phyloP scores from a whole-genome alignment of 2,113 vertebrate genomes.

The Patagioenas fasciata region DNA sequence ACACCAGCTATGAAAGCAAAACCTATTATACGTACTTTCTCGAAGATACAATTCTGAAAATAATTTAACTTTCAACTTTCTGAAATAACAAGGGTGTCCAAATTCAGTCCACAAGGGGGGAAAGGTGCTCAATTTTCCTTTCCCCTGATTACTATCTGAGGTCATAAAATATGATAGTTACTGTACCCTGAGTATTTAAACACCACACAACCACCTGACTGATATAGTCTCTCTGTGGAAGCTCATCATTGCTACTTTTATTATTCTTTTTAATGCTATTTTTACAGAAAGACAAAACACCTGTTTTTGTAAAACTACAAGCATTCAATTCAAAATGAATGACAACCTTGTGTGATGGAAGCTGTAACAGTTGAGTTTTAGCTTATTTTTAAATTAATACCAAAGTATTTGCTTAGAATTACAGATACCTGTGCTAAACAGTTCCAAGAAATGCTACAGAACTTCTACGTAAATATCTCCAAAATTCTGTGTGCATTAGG shows the following conservation, averaged over 20 bases:
- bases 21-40: neutral
- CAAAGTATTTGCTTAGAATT: neutral
- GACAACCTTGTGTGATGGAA: neutral
- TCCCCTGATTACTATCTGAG: neutral
- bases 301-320: neutral
- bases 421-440: neutral
- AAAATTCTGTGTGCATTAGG: neutral
- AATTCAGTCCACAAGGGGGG: neutral
- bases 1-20: neutral
- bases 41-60: neutral
- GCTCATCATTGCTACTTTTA: neutral
- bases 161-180: neutral
- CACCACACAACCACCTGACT: accelerated
- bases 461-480: neutral
- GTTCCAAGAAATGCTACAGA: neutral
- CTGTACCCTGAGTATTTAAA: neutral
- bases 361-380: neutral
- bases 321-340: neutral
- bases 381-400: neutral
- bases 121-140: neutral
- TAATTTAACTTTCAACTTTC: neutral
- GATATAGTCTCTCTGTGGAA: neutral
- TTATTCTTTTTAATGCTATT: neutral
- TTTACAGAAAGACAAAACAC: neutral
- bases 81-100: neutral